A percentile compares a stretch with the other conserved stretches of the same genome.
Conservation (phyloP, 2,888 invertebrate species). For the Toxonevra muliebris region DNA sequence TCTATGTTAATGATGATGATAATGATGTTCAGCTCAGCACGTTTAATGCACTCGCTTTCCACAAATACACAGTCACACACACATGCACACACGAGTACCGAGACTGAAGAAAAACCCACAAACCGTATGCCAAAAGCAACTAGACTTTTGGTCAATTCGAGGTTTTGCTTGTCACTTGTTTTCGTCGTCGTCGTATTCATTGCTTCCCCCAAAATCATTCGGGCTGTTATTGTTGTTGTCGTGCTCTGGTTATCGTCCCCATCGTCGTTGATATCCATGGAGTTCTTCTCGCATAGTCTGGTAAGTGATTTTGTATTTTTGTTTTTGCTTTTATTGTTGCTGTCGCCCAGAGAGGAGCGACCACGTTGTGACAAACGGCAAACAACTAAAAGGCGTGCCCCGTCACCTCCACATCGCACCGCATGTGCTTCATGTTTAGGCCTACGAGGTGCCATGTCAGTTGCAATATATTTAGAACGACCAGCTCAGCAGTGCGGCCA, state of each 20-base stretch:
- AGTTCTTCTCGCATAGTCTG: neutral
- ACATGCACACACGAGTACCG: neutral
- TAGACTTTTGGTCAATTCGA: conserved; percentile 61
- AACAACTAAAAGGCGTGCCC: conserved; percentile 14
- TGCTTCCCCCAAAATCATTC: neutral
- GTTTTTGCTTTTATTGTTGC: neutral
- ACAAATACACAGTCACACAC: conserved; percentile 3
- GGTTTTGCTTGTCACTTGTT: conserved; percentile 59
- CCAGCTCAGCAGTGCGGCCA: neutral
- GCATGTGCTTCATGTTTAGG: conserved; percentile 27
- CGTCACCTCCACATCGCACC: neutral
- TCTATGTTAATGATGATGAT: neutral
- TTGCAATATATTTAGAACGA: conserved; percentile 33
- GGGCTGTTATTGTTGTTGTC: neutral
- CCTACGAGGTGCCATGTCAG: conserved; percentile 33
- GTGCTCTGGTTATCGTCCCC: neutral
- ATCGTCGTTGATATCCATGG: neutral
- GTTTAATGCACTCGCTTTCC: conserved; percentile 27
- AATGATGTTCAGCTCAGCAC: conserved; percentile 12
- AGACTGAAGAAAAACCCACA: conserved; percentile 16
- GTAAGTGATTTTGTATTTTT: neutral
- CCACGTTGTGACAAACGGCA: conserved; percentile 16
- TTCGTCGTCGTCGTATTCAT: neutral
- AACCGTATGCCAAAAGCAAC: conserved; percentile 48
- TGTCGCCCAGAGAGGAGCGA: neutral